Percentiles rank a stretch among this genome's conserved stretches.
These are phyloP conservation scores for Cataglyphis rosenhaueri DNA, from an alignment of 2,888 invertebrate species.

Conservation along the genomic window DNA sequence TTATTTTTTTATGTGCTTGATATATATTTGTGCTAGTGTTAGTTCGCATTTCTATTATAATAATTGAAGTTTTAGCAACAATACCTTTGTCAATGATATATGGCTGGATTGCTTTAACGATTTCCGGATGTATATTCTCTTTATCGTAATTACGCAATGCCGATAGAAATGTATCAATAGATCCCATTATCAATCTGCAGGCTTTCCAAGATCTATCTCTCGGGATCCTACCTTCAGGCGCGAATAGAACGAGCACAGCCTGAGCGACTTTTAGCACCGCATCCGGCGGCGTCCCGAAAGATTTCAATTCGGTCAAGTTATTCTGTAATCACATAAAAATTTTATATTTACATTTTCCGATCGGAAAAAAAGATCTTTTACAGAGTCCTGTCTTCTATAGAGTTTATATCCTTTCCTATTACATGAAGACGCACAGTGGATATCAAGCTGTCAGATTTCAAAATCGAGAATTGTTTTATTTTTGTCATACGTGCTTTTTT, in stretches of 20 bases:
- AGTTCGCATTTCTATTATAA: not conserved
- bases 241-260: constrained; percentile 95
- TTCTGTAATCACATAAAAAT: constrained; percentile 84
- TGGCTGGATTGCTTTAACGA: constrained; percentile 91
- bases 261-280: constrained; percentile 95
- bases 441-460: not conserved
- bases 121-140: constrained; percentile 95
- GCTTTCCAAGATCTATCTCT: constrained; percentile 97
- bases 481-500: not conserved
- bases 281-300: constrained; percentile 96
- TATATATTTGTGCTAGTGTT: not conserved
- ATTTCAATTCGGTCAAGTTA: constrained; percentile 97
- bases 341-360: not conserved
- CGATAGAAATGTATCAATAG: constrained; percentile 94
- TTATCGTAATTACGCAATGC: constrained; percentile 95
- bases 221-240: constrained; percentile 93
- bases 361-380: not conserved
- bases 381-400: not conserved
- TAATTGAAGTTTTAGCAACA: not conserved
- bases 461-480: not conserved
- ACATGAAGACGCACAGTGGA: not conserved
- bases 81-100: constrained; percentile 85
- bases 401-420: not conserved
- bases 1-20: not conserved
- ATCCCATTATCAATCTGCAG: constrained; percentile 95